Base-by-base conservation (phyloP, 1,140 invertebrate species). In the Marisa cornuarietis region DNA sequence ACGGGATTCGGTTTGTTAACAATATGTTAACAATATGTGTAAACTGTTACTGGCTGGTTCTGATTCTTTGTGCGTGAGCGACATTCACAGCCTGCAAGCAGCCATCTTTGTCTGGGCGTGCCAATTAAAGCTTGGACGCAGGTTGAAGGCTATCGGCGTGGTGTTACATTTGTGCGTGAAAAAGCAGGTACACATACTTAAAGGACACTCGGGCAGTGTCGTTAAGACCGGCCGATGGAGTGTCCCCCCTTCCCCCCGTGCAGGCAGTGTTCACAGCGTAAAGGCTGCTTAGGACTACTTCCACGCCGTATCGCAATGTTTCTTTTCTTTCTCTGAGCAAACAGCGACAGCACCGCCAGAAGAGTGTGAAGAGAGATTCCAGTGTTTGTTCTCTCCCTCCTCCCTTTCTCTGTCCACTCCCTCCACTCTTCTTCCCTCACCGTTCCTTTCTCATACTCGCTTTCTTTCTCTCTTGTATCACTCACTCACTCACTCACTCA, bases 21-120 rank as follows among this genome's bases (percentile, higher is more conserved):
- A 63, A n/a, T 71, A 85, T 66, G 62, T 58, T 51, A 61, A 26
- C 58, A 81, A 51, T 22, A 42, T 10, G 13, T 8, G 20, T 63
- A 8, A n/a, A 26, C 42, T n/a, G 58, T 24, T 20, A 52, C 58
- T 58, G 52, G 22, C 31, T 58, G 24, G 42, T 54, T 65, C 49
- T 79, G 20, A 75, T 75, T 14, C 72, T 54, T 31, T 66, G 49
- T 78, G 31, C 16, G 20, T 51, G 11, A 68, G 66, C 49, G 52
- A 16, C 31, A 54, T 63, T 54, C 49, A 69, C 54, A n/a, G 26
- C 68, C 54, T 26, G 8, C 6, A 22, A 10, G 54, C 31, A 31
- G 22, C 18, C 26, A 58, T 14, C 54, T 58, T 58, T 58, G 16
- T 58, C 54, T 58, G 54, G 54, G 8, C 54, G 11, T 58, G 16